Percentiles rank a stretch among this genome's conserved stretches.
Evolutionary conservation across 2,888 invertebrate species (phyloP).

Genomic region (Tenthredo livida): DNA sequence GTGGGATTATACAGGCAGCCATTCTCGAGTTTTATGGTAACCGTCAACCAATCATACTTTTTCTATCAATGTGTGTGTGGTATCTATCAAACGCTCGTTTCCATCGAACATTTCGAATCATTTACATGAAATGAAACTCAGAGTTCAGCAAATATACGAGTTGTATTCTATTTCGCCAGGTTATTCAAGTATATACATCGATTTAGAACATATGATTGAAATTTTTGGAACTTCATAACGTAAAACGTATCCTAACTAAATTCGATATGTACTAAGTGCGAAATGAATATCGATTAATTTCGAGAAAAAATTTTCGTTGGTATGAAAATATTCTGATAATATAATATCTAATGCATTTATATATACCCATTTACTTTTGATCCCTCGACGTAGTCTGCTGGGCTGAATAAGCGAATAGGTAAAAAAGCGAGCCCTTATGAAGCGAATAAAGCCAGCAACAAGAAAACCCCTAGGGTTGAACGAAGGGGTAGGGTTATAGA

Average conservation of each 20-base stretch:
- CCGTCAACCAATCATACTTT: not conserved
- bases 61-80: not conserved
- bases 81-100: not conserved
- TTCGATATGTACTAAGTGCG: too few relatives aligned
- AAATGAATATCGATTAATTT: not conserved
- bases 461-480: slow-evolving; percentile 1
- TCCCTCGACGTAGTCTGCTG: not conserved
- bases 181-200: too few relatives aligned
- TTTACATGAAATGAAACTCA: not conserved
- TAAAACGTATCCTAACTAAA: too few relatives aligned
- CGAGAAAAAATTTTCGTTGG: not conserved
- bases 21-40: slow-evolving; percentile 1
- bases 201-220: too few relatives aligned
- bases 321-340: not conserved
- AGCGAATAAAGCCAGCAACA: not conserved
- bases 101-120: not conserved
- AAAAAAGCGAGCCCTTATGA: not conserved
- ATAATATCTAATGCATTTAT: not conserved
- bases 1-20: not conserved
- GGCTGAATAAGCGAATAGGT: not conserved
- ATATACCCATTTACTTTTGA: not conserved
- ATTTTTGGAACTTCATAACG: too few relatives aligned
- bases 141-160: not conserved
- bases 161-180: too few relatives aligned
- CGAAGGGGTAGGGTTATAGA: not conserved